phyloP scores from a whole-genome alignment of 2,797 vertebrate genomes.

The Menidia menidia region DNA sequence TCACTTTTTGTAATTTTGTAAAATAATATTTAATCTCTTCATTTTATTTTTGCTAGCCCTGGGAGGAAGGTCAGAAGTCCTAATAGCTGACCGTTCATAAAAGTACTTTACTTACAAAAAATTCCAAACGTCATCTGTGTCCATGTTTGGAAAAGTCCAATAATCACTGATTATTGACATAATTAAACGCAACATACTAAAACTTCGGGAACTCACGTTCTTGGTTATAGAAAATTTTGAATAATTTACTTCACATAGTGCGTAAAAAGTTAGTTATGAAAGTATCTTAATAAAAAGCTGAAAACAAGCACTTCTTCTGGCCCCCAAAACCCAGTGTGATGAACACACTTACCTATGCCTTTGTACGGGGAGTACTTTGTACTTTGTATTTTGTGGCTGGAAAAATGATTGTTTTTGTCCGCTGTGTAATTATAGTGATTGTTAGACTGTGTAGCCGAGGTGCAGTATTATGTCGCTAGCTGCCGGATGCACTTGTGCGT shows the following conservation, averaged over 20 bases:
- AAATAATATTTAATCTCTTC: neutral
- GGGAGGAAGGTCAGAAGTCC: neutral
- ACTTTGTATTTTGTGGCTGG: neutral
- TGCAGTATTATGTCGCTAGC: constrained; percentile 14
- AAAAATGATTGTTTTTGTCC: constrained; percentile 32
- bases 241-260: neutral
- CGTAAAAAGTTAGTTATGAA: neutral
- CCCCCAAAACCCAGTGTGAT: neutral
- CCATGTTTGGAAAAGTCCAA: neutral
- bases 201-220: neutral
- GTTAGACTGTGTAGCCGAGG: constrained; percentile 20
- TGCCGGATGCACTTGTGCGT: constrained; percentile 23
- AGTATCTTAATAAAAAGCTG: neutral
- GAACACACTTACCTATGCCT: neutral
- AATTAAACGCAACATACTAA: neutral
- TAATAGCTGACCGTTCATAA: neutral
- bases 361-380: neutral
- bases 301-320: neutral
- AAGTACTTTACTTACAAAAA: neutral
- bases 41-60: neutral
- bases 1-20: no score
- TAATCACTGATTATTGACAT: neutral
- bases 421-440: constrained; percentile 44
- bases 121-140: neutral
- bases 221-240: neutral